Evolutionary conservation across 1,140 invertebrate genomes (phyloP), one percentile per base, ranked within the genome.

Genomic region (Diorhabda elongata): DNA sequence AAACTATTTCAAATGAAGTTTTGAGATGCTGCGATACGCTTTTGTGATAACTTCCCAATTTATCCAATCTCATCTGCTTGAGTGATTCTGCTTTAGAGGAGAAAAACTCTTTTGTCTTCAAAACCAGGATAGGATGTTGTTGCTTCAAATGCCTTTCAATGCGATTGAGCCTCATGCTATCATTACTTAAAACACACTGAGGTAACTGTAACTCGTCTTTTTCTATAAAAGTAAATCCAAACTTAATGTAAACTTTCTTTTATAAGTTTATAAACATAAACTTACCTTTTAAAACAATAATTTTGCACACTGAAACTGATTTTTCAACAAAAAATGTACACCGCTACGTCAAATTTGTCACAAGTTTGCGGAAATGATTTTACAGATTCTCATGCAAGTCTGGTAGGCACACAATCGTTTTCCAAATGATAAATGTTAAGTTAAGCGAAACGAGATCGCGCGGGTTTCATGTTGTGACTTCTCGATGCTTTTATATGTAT

Each of bases 191-290:
- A 6, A 57, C 47, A 64, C 61, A 63, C 44, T 68, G 67, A 63
- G 67, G 67, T 42, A 68, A 68, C n/a, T 68, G 42, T 47, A 68
- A 2, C 58, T 47, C 66, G 60, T 62, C 58, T 62, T 68, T 62
- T 68, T 62, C 2, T 11, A 56, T 68, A 44, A 68, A 68, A 8
- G 42, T 68, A 68, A 47, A 68, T 68, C 59, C 66, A 67, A 61
- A 67, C 57, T 60, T 9, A 61, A 61, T 67, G 58, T 61, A 67
- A 61, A 67, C 66, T 67, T 67, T 44, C 56, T 60, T 7, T 67
- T 67, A 3, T 44, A 56, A 56, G 52, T 56, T 56, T 56, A n/a
- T 56, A 56, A 56, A 56, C 52, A 56, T n/a, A 56, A 56, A 56
- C 52, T 56, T 56, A 56, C 6, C 52, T 56, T 56, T 56, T n/a